Percentiles rank a stretch among this genome's conserved stretches.
Evolutionary conservation across 2,113 vertebrate genomes (phyloP).

Genomic region (Oryzias melastigma): DNA sequence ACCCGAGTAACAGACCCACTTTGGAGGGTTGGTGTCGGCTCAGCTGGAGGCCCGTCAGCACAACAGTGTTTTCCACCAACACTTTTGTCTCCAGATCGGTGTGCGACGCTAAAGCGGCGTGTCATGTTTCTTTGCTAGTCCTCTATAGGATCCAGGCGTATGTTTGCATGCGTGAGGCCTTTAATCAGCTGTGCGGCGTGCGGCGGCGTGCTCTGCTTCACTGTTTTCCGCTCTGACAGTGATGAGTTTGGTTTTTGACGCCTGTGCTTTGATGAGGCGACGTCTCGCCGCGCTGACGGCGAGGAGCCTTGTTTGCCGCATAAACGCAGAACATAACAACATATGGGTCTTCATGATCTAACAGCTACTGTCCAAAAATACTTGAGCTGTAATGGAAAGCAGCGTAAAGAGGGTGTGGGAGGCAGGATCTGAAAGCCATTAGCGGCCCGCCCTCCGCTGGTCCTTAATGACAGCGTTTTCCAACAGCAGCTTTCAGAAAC

Average conservation of each 20-base stretch:
- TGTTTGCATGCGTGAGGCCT: constrained; percentile 17
- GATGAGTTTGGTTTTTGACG: constrained; percentile 70
- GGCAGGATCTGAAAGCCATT: constrained; percentile 65
- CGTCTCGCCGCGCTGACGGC: constrained; percentile 34
- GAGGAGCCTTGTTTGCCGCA: constrained; percentile 55
- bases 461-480: constrained; percentile 48
- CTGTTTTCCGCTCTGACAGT: constrained; percentile 55
- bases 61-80: constrained; percentile 16
- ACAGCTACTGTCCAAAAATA: constrained; percentile 53
- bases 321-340: constrained; percentile 41
- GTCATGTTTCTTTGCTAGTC: constrained; percentile 30
- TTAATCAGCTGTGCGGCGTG: constrained; percentile 36
- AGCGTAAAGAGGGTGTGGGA: constrained; percentile 60
- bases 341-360: constrained; percentile 65
- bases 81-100: constrained; percentile 13
- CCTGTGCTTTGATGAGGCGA: constrained; percentile 49
- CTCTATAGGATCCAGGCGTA: neutral
- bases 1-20: constrained; percentile 45
- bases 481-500: constrained; percentile 33
- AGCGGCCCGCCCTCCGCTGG: constrained; percentile 46
- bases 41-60: constrained; percentile 14
- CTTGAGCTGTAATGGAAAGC: constrained; percentile 62
- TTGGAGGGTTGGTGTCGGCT: constrained; percentile 32
- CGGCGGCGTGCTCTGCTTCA: constrained; percentile 16
- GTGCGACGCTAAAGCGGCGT: constrained; percentile 5